A percentile compares a stretch with the other conserved stretches of the same genome.
These are phyloP conservation scores for Microcebus griseorufus DNA, from an alignment of 2,113 vertebrate species.

Conservation along the genomic window DNA sequence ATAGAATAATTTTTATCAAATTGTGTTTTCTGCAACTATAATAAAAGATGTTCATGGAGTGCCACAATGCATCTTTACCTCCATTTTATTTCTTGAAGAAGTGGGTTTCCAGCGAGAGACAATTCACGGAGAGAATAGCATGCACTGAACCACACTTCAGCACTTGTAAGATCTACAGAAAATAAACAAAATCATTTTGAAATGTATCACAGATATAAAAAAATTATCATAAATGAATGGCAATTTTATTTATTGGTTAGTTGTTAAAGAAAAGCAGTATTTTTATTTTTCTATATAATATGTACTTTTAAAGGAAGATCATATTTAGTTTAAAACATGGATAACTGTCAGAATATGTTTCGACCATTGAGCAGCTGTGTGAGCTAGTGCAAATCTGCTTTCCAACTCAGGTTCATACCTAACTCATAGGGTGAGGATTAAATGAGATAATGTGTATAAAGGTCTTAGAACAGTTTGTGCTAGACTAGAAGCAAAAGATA, in stretches of 20 bases:
- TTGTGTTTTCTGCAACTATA: background rate
- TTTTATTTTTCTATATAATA: background rate
- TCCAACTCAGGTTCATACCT: background rate
- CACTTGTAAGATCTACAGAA: conserved; percentile 86
- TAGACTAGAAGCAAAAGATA: background rate
- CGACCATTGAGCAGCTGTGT: background rate
- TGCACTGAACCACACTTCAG: conserved; percentile 84
- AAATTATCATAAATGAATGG: background rate
- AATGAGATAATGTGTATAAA: background rate
- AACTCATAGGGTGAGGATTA: background rate
- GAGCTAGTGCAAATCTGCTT: background rate
- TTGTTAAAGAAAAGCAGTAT: background rate
- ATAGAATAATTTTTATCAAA: background rate
- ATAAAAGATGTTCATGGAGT: background rate
- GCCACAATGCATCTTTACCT: conserved; percentile 85
- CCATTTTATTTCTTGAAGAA: conserved; percentile 91
- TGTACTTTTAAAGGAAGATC: background rate
- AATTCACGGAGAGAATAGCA: conserved; percentile 88
- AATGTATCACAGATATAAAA: conserved; percentile 17
- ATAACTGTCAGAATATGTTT: background rate
- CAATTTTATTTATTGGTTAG: background rate
- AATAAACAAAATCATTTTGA: conserved; percentile 28
- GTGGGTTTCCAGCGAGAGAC: conserved; percentile 90
- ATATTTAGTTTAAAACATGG: background rate
- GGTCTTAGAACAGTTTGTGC: background rate